Evolutionary conservation across 2,113 vertebrate genomes (phyloP).

Genomic region (Otis tarda): DNA sequence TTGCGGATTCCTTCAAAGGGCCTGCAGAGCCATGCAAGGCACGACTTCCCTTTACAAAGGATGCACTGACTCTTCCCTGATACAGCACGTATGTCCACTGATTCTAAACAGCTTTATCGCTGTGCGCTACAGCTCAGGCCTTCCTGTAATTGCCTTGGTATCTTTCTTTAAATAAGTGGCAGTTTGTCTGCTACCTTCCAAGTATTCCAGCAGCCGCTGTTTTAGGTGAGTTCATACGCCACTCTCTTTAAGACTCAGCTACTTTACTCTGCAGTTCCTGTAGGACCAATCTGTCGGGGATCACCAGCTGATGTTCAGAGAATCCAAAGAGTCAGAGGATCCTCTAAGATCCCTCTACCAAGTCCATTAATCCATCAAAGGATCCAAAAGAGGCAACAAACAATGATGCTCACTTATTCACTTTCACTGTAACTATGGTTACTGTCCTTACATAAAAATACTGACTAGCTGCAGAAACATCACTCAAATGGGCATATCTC

Average conservation of each 20-base stretch:
- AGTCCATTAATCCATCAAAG: neutral
- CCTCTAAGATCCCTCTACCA: neutral
- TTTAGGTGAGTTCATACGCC: neutral
- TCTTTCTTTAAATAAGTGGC: neutral
- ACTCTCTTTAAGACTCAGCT: neutral
- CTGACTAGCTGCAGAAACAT: neutral
- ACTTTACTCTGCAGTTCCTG: neutral
- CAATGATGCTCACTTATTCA: neutral
- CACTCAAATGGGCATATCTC: neutral
- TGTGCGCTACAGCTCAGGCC: neutral
- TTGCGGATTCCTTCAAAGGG: neutral
- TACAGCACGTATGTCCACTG: neutral
- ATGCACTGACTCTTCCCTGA: neutral
- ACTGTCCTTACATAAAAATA: neutral
- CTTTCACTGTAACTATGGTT: neutral
- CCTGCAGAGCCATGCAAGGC: neutral
- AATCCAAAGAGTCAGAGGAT: neutral
- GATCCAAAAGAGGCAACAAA: neutral
- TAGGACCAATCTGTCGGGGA: neutral
- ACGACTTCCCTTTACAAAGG: fast-evolving
- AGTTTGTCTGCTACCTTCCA: neutral
- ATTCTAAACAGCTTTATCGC: neutral
- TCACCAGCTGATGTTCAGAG: neutral
- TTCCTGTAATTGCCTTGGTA: neutral
- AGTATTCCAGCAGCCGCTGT: neutral